Percentiles rank a stretch among this genome's conserved stretches.
These are phyloP conservation scores for Lomographa bimaculata DNA, from an alignment of 2,888 invertebrate species.

Conservation along the genomic window DNA sequence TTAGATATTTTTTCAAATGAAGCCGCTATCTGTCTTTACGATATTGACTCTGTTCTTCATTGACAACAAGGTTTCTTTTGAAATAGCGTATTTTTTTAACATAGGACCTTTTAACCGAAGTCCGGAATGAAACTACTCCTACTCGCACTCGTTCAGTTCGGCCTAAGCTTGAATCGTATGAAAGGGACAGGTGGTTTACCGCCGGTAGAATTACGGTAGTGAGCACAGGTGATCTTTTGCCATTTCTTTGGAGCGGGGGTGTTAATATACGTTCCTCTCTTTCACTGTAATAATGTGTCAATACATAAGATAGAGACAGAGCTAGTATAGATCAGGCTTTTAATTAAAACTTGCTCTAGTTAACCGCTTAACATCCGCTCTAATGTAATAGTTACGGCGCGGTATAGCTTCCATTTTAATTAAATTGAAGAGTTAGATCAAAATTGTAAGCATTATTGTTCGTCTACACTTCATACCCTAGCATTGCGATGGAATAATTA, in stretches of 20 bases:
- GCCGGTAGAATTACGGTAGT: conserved; percentile 80
- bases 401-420: conserved; percentile 58
- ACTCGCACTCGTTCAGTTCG: conserved; percentile 80
- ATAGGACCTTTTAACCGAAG: conserved; percentile 47
- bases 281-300: conserved; percentile 42
- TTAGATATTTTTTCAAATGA: conserved; percentile 41
- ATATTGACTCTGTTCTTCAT: conserved; percentile 4
- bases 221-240: conserved; percentile 83
- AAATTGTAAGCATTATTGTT: conserved; percentile 53
- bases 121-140: conserved; percentile 70
- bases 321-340: conserved; percentile 49
- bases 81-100: conserved; percentile 8
- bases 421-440: conserved; percentile 55
- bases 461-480: conserved; percentile 37
- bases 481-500: conserved; percentile 39
- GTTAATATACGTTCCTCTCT: conserved; percentile 70
- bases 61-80: conserved; percentile 39
- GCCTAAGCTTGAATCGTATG: conserved; percentile 79
- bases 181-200: conserved; percentile 83
- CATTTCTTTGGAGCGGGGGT: conserved; percentile 68
- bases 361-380: conserved; percentile 70
- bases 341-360: conserved; percentile 69
- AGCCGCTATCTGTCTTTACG: conserved; percentile 9
- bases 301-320: conserved; percentile 49
- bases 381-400: conserved; percentile 56